Evolutionary conservation across 1,140 invertebrate species (phyloP), one percentile per base, ranked within the genome.

Genomic region (Panagrolaimus sp.): DNA sequence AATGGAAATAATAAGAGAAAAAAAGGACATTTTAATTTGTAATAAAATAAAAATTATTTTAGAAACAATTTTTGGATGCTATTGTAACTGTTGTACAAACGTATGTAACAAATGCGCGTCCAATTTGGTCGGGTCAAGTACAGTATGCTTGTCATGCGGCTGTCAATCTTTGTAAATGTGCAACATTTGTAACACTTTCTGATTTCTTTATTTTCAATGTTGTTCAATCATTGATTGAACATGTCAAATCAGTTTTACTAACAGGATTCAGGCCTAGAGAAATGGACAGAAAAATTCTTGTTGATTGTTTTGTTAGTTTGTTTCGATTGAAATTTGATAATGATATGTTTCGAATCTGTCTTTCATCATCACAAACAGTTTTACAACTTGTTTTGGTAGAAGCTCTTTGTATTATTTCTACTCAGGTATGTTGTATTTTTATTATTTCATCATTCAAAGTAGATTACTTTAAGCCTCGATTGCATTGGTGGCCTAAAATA

Each of bases 401-500:
- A 83, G 93, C 93, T 14, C 84, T 98, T 25, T 89, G 92, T 83
- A 91, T 89, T 91, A 74, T 73, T 38, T 71, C 72, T 20, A 53
- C 46, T 38, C 64, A 43, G 38, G 68, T 38, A 25, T 20, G 45
- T 25, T 47, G 61, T 11, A 14, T 42, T 69, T 67, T 69, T 5
- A 69, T 69, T 43, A 45, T 69, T 23, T 14, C 23, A 16, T n/a
- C 23, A 16, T 72, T 47, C 13, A 9, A 38, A 38, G 20, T 5
- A 51, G 23, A 43, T 68, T 44, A n/a, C 8, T 68, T 92, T 90
- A 91, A 97, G 85, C 89, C 90, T 8, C 88, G 91, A 61, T 83
- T 97, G 61, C 85, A 88, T n/a, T 97, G 94, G 93, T 98, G 95
- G 94, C 94, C 94, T 53, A 90, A 93, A 82, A 96, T 96, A 65